Percentiles rank a stretch among this genome's conserved stretches.
phyloP scores from a whole-genome alignment of 2,113 vertebrate species.

The Cyanoramphus novaezelandiae region DNA sequence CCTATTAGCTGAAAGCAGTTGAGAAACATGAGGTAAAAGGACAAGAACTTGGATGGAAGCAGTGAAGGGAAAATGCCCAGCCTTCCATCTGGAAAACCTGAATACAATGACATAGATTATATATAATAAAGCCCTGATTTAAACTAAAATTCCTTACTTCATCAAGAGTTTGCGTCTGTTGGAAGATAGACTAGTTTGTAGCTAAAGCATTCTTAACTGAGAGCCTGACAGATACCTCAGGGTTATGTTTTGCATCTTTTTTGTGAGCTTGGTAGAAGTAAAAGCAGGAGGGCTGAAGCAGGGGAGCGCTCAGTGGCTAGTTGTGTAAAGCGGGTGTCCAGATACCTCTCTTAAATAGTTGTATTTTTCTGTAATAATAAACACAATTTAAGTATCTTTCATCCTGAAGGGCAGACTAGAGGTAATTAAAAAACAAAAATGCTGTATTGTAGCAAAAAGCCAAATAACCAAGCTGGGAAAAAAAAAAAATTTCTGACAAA shows the following conservation, averaged over 20 bases:
- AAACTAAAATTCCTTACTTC: neutral
- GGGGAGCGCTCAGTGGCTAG: neutral
- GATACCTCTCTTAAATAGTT: neutral
- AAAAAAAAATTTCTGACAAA: neutral
- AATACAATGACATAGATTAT: neutral
- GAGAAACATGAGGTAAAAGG: neutral
- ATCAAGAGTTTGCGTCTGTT: neutral
- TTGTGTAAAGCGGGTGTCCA: neutral
- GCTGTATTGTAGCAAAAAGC: neutral
- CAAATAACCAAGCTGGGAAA: neutral
- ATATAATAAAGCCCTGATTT: neutral
- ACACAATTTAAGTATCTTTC: neutral
- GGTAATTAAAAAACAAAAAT: neutral
- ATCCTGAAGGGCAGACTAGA: neutral
- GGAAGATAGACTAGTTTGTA: neutral
- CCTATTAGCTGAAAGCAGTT: neutral
- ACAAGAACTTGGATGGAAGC: neutral
- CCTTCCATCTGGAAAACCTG: neutral
- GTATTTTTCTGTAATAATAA: conserved; percentile 5
- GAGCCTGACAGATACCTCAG: neutral
- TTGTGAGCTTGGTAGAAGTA: neutral
- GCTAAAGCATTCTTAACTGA: neutral
- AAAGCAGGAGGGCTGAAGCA: neutral
- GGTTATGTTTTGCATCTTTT: neutral
- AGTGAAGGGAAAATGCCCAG: neutral